Conservation (phyloP, 2,888 invertebrate genomes). For the Archaeoteleia sp. region DNA sequence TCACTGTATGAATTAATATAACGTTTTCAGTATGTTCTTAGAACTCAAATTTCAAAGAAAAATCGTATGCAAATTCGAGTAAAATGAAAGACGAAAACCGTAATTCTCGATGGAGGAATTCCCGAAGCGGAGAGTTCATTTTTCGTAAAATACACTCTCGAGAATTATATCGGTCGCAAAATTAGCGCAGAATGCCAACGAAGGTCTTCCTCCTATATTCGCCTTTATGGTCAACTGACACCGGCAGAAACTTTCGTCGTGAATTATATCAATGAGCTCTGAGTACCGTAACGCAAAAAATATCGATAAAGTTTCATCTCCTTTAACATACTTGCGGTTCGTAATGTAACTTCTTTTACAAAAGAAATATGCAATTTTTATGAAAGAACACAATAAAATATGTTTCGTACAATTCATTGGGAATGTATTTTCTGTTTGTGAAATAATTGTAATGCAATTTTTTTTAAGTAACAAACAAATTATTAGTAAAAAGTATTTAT, state of each 20-base stretch:
- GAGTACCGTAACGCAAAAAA: constrained; percentile 24
- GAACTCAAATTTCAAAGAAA: constrained; percentile 8
- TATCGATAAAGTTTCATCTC: constrained; percentile 39
- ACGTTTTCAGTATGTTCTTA: no score
- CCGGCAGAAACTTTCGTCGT: constrained; percentile 36
- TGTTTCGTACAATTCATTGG: not conserved
- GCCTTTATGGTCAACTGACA: constrained; percentile 44
- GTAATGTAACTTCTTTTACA: constrained; percentile 16
- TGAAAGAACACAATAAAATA: not conserved
- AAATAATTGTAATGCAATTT: no score
- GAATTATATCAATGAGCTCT: constrained; percentile 19
- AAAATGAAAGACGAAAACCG: constrained; percentile 12
- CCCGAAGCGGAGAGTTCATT: constrained; percentile 28
- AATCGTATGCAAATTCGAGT: no score
- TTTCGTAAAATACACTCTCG: constrained; percentile 34
- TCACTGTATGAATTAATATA: no score
- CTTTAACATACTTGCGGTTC: constrained; percentile 26
- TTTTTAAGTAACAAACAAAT: no score
- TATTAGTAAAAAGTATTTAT: no score
- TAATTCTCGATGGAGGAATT: constrained; percentile 34
- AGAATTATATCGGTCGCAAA: constrained; percentile 43
- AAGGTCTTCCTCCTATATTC: constrained; percentile 29
- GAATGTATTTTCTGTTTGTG: no score
- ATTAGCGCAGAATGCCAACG: constrained; percentile 31
- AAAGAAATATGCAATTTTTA: not conserved